Evolutionary conservation across 2,888 invertebrate species (phyloP).

Genomic region (Thalpophila matura): DNA sequence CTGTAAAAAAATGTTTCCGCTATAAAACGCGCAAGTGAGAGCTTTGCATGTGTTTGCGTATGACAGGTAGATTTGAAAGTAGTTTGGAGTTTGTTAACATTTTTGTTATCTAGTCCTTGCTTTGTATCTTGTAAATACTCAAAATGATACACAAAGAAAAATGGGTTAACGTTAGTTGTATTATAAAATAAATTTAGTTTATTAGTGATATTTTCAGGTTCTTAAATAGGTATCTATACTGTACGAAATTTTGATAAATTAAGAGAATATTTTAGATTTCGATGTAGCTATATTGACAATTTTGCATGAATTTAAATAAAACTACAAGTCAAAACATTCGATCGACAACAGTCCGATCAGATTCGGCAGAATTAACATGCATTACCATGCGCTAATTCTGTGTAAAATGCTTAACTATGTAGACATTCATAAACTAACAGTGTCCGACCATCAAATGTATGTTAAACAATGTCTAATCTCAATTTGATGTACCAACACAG

Average conservation of each 20-base stretch:
- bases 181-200: not conserved
- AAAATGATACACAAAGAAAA: constrained; percentile 20
- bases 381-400: constrained; percentile 85
- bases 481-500: constrained; percentile 85
- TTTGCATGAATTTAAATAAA: constrained; percentile 50
- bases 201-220: constrained; percentile 16
- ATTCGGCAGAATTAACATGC: constrained; percentile 76
- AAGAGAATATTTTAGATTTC: not conserved
- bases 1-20: not conserved
- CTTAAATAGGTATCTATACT: not conserved
- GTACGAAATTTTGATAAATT: not conserved
- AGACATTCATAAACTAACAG: constrained; percentile 74
- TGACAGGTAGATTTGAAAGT: constrained; percentile 54
- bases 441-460: constrained; percentile 55
- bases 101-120: constrained; percentile 40
- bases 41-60: constrained; percentile 60
- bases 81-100: constrained; percentile 52
- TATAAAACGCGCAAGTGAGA: constrained; percentile 41
- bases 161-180: not conserved
- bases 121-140: constrained; percentile 56
- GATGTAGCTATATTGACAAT: constrained; percentile 10
- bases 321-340: constrained; percentile 12
- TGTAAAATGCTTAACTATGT: constrained; percentile 76
- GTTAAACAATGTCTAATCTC: constrained; percentile 78
- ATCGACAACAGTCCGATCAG: constrained; percentile 25